Evolutionary conservation across 2,797 vertebrate genomes (phyloP), one percentile per base, ranked within the genome.

Genomic region (Platyrinchus mystaceus): DNA sequence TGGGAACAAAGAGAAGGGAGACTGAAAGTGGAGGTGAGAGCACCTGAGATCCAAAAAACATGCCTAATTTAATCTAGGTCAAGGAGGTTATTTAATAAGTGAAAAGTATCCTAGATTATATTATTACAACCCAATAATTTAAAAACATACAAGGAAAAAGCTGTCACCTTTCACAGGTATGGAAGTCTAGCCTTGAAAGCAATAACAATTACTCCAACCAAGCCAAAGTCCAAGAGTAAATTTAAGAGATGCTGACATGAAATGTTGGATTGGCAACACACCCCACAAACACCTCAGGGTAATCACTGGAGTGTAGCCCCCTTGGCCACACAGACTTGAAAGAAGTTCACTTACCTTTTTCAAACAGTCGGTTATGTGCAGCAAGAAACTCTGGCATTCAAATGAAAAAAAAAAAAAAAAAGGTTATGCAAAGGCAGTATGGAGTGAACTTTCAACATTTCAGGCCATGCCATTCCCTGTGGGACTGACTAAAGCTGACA

Each of bases 401-500:
- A 84, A 84, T 17, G 8, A 1, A 6, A 24, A 7, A 39, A 28
- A 24, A 28, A 37, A 18, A 36, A n/a, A 52, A 12, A 58, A 20
- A 19, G 41, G 6, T 28, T 55, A 24, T 39, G 55, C 30, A 44
- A 91, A 76, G 49, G 89, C 83, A 92, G 71, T 2, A 76, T 9
- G 20, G 79, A 60, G 43, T 88, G 75, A 85, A 87, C 95, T 95
- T 97, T 92, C 68, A 93, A 43, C 86, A 66, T 94, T 94, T 90
- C 84, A 73, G 84, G 76, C 53, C 32, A 56, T 0, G 14, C 62
- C 59, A 14, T 74, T 93, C 78, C 78, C 69, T 4, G 2, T 26
- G 78, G 85, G 87, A 94, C 92, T 82, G 93, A 87, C 90, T 96
- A 89, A 94, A 89, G 73, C 87, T 96, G 90, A 96, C 90, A 92